A percentile compares a stretch with the other conserved stretches of the same genome.
Evolutionary conservation across 2,888 invertebrate genomes (phyloP).

Genomic region (Rhamphomyia laevipes): DNA sequence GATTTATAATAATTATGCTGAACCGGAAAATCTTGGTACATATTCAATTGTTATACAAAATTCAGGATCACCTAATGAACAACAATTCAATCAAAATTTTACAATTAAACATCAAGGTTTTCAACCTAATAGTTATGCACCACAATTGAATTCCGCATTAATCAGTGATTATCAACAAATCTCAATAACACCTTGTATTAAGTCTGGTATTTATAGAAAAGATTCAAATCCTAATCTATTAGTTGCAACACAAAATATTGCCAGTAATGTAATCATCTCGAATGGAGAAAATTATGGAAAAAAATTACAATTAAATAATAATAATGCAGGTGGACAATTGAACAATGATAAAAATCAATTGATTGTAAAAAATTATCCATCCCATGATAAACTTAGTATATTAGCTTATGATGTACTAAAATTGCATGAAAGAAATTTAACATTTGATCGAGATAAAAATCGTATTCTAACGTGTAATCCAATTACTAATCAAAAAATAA

Average conservation of each 20-base stretch:
- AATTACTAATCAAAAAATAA: constrained; percentile 23
- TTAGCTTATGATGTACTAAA: constrained; percentile 29
- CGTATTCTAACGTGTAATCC: background rate
- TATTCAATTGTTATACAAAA: no score
- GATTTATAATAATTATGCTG: no score
- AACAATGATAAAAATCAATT: background rate
- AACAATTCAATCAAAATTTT: no score
- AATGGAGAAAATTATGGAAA: background rate
- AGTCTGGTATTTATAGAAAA: background rate
- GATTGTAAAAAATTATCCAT: background rate
- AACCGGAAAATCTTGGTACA: no score
- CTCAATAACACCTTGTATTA: background rate
- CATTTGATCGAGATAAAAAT: no score
- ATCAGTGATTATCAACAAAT: no score
- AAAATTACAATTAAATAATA: background rate
- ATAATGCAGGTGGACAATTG: background rate
- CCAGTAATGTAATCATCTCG: no score
- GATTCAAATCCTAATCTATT: background rate
- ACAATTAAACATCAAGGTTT: no score
- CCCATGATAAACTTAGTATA: constrained; percentile 25
- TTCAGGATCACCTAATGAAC: no score
- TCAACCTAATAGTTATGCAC: no score
- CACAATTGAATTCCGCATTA: no score
- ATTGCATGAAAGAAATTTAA: constrained; percentile 23
- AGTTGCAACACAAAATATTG: no score